Base-by-base conservation (phyloP, 2,113 vertebrate genomes). In the Anseranas semipalmata region DNA sequence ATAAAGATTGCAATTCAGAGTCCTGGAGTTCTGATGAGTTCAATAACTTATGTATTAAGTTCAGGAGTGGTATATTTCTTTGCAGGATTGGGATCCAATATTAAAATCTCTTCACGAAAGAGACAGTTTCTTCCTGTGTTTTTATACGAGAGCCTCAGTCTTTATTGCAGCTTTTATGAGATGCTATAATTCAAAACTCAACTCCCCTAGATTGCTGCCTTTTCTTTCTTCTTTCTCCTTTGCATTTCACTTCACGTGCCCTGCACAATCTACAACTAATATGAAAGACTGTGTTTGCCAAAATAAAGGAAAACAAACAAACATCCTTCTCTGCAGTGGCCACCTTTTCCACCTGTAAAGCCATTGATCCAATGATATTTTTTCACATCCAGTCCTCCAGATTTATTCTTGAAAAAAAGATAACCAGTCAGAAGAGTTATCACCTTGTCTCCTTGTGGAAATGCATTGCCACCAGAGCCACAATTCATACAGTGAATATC, bases 91-190 rank as follows among this genome's bases (percentile, higher is more conserved):
- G 71, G 77, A 85, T 6, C 71, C 66, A 91, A 65, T 65, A 85
- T 76, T 93, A 89, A 92, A 93, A 95, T 83, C 74, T 93, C 76
- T 87, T 89, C 12, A 5, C 77, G 63, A 95, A 90, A 77, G 63
- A 89, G 87, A 93, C 50, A 82, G 71, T 82, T 93, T 56, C 74
- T 94, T 94, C 77, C 77, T 91, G 81, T 95, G 84, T 91, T 95
- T 96, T 85, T 85, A 85, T 73, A 95, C 77, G n/a, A 82, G 48
- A 85, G 55, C 55, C 62, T 45, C 9, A 14, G 59, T 55, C 59
- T 90, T 96, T 94, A 96, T 8, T 93, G 85, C 77, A 85, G 74
- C 50, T 95, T 96, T 95, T 96, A 95, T 27, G 81, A 89, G 58
- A 60, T 28, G 24, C 89, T 55, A 43, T 92, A 96, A 95, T 87